Base-by-base conservation (phyloP, 2,888 invertebrate species). In the Phasia obesa region DNA sequence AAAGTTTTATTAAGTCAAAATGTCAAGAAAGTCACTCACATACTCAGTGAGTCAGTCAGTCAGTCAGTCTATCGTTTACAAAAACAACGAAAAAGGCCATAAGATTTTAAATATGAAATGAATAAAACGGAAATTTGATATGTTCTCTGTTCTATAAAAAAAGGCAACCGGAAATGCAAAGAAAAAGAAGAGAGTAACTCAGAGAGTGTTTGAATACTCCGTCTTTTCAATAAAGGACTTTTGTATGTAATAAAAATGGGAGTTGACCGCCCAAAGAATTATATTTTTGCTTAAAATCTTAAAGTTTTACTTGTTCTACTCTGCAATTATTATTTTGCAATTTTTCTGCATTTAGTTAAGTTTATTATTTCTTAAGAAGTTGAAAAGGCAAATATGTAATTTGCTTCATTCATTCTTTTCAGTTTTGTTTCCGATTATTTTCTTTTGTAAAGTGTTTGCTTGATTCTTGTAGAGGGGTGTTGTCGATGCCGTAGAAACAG, bases 1-100 rank as follows among this genome's bases (percentile, higher is more conserved):
- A 53, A 70, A 70, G 59, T 70, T 67, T 65, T 76, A 65, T 67
- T 71, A 79, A 83, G 83, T 83, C 83, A 83, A 76, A 83, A 83
- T 83, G 83, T 83, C 83, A 83, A 71, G 17, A 47, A 83, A 35
- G 35, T 35, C 35, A 35, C 35, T 35, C 11, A 35, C 11, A 35
- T 11, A 35, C 1, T 31, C 31, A 79, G 70, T n/a, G n/a, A n/a
- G n/a, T n/a, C n/a, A n/a, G 7, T 35, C 11, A 2, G 35, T 51
- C 19, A 53, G 55, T 47, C 23, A 5, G 57, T 60, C 27, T 42
- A 55, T 51, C 35, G 55, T 4, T 57, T 47, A 17, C 27, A 35
- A 38, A 49, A 49, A 27, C 13, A 17, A 23, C 23, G 23, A 55
- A 71, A 82, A 82, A 79, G 65, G 64, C 74, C 70, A 67, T 49